Evolutionary conservation across 2,888 invertebrate genomes (phyloP), one percentile per base, ranked within the genome.

Genomic region (Clostera curtula): DNA sequence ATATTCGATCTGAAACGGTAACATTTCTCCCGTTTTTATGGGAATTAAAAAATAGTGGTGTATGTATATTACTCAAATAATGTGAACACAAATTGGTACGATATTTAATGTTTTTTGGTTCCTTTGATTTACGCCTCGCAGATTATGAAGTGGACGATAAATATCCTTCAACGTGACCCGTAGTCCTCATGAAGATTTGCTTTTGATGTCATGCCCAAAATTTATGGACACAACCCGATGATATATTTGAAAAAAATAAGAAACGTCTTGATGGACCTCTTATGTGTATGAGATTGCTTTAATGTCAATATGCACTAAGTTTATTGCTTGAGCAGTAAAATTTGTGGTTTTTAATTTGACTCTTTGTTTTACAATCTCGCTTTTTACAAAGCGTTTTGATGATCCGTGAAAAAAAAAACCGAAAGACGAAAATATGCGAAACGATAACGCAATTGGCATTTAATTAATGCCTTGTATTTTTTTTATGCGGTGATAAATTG

Each of bases 161-260:
- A 29, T 20, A 24, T 23, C 29, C 24, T 13, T 24, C 8, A 17
- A 19, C 17, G 25, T 19, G 25, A n/a, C 32, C 32, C 29, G 29
- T 36, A 28, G 25, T 19, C 33, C 27, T 29, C 26, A 40, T 40
- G 49, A 33, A 42, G 37, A 5, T 15, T n/a, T 28, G 33, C 31
- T 51, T 56, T 67, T 62, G 56, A 61, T 59, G 56, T 46, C 56
- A 46, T 36, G 40, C 18, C 31, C 41, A 43, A 52, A 52, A 65
- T 69, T 69, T 68, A 68, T 64, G 59, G 49, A 40, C 51, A 38
- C 47, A 49, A 56, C 54, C 51, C 36, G 23, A 25, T 47, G 51
- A 49, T 50, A 39, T 53, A 56, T 60, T 48, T 45, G 43, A 40
- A 39, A 27, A 47, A 33, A 40, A 42, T 48, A 50, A 55, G n/a